Evolutionary conservation across 2,888 invertebrate genomes (phyloP).

Genomic region (Prosapia bicincta): DNA sequence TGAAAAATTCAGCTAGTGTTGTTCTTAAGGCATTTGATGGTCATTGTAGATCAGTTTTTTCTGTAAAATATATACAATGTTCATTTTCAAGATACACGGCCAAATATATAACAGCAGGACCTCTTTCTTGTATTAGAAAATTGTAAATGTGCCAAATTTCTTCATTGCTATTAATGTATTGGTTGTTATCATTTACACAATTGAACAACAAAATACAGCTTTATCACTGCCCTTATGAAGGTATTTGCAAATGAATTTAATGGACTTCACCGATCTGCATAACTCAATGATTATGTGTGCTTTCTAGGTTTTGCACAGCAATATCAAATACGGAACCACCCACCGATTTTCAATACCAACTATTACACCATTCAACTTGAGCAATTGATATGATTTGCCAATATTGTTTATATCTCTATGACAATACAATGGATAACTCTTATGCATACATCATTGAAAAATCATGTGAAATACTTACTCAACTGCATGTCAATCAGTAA

Average conservation of each 20-base stretch:
- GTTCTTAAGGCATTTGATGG: slow-evolving; percentile 22
- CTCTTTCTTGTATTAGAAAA: slow-evolving; percentile 40
- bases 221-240: slow-evolving; percentile 37
- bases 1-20: slow-evolving; percentile 38
- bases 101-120: slow-evolving; percentile 41
- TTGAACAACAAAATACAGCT: slow-evolving; percentile 17
- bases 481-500: too few relatives aligned
- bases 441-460: too few relatives aligned
- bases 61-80: slow-evolving; percentile 37
- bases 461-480: too few relatives aligned
- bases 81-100: slow-evolving; percentile 41
- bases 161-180: not conserved
- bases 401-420: not conserved
- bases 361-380: not conserved
- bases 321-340: slow-evolving; percentile 35
- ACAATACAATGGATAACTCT: not conserved
- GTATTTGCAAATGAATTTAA: slow-evolving; percentile 44
- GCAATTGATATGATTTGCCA: not conserved
- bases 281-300: slow-evolving; percentile 42
- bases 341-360: slow-evolving; percentile 34
- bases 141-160: slow-evolving; percentile 39
- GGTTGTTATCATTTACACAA: not conserved
- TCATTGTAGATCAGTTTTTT: slow-evolving; percentile 30
- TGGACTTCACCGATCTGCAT: too few relatives aligned
- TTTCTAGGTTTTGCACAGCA: slow-evolving; percentile 37